phyloP scores from a whole-genome alignment of 2,797 vertebrate species.

The Poliocrania exsul region DNA sequence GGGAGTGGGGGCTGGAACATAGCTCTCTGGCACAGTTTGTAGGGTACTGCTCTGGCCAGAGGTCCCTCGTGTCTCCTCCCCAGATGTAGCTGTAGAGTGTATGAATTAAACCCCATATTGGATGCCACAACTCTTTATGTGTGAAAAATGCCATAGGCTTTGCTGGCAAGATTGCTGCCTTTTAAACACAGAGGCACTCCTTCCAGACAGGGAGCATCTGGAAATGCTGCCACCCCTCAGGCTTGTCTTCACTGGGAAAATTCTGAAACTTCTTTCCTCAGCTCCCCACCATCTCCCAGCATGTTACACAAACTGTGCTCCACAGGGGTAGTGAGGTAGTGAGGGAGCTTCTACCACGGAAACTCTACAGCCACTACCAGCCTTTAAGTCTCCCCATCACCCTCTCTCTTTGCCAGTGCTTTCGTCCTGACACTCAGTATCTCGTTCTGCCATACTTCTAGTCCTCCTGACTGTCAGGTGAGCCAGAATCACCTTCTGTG shows the following conservation, averaged over 20 bases:
- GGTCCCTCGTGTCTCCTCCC: not conserved
- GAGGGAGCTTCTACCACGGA: fast-evolving
- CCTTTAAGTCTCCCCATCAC: not conserved
- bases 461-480: not conserved
- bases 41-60: no score
- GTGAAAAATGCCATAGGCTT: not conserved
- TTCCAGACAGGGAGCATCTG: not conserved
- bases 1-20: fast-evolving
- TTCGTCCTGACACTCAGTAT: not conserved
- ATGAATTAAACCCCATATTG: fast-evolving
- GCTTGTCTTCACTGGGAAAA: not conserved
- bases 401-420: not conserved
- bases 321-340: not conserved
- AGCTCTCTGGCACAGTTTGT: fast-evolving
- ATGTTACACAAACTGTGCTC: not conserved
- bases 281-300: not conserved
- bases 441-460: not conserved
- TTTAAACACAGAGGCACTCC: not conserved
- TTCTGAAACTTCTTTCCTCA: not conserved
- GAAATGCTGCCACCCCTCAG: not conserved
- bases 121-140: not conserved
- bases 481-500: not conserved
- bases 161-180: not conserved
- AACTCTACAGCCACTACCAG: fast-evolving
- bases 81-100: not conserved